Percentiles rank a stretch among this genome's conserved stretches.
These are phyloP conservation scores for Pitangus sulphuratus DNA, from an alignment of 2,797 vertebrate species.

Conservation along the genomic window DNA sequence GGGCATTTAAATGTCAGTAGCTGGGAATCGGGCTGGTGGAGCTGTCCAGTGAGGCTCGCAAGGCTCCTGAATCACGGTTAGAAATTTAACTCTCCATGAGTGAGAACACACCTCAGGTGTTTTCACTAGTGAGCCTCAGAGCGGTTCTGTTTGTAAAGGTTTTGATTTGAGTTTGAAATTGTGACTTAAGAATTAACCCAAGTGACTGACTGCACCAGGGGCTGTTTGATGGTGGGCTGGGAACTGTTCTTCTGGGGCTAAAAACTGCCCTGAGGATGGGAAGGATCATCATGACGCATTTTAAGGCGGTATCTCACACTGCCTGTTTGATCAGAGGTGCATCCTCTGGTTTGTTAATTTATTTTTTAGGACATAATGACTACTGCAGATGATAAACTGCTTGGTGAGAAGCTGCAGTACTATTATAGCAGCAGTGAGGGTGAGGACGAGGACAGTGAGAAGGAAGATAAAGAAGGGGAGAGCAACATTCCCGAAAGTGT, in stretches of 20 bases:
- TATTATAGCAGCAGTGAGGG: slow-evolving; percentile 99
- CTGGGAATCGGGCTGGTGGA: not conserved
- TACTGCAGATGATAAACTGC: slow-evolving; percentile 91
- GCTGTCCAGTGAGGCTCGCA: not conserved
- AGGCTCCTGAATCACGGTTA: rapidly evolving
- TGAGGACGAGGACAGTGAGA: slow-evolving; percentile 95
- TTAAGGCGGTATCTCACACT: rapidly evolving
- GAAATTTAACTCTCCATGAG: not conserved
- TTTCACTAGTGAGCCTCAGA: not conserved
- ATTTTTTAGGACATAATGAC: slow-evolving; percentile 82
- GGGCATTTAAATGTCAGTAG: not conserved
- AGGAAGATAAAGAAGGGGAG: slow-evolving; percentile 84
- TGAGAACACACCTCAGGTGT: not conserved
- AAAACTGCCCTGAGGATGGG: not conserved
- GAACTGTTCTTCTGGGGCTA: not conserved
- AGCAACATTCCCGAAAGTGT: slow-evolving; percentile 75
- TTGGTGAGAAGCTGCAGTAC: slow-evolving; percentile 98
- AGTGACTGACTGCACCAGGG: rapidly evolving
- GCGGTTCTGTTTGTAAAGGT: rapidly evolving
- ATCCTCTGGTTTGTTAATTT: not conserved
- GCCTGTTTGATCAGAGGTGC: not conserved
- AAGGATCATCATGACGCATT: rapidly evolving
- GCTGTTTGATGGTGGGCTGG: not conserved
- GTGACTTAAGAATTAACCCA: not conserved
- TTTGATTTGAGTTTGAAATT: not conserved